Percentiles rank a stretch among this genome's conserved stretches.
Evolutionary conservation across 2,797 vertebrate genomes (phyloP).

Genomic region (Sebastes nivosus): DNA sequence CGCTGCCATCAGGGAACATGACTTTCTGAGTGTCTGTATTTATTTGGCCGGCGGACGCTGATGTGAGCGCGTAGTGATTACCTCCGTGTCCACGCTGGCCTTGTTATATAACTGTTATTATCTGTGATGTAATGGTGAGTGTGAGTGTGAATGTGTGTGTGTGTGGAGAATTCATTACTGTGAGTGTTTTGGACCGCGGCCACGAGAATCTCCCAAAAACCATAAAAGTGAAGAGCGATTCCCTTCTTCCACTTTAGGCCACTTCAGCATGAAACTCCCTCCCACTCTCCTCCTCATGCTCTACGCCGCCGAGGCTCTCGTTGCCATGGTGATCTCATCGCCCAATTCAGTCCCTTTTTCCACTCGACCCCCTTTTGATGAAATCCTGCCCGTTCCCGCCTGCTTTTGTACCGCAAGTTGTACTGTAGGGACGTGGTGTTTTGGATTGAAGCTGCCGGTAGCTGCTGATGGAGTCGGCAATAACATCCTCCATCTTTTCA

Average conservation of each 20-base stretch:
- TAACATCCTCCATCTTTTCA: not conserved
- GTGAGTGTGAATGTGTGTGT: not conserved
- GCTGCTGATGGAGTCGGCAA: not conserved
- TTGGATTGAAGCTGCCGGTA: not conserved
- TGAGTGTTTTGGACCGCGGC: constrained; percentile 34
- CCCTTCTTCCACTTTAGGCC: constrained; percentile 53
- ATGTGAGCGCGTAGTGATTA: constrained; percentile 40
- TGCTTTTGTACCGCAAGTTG: constrained; percentile 14
- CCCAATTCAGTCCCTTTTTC: constrained; percentile 51
- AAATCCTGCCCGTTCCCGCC: constrained; percentile 32
- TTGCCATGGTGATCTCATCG: constrained; percentile 74
- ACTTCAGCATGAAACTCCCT: constrained; percentile 53
- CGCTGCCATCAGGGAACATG: constrained; percentile 42
- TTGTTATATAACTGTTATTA: constrained; percentile 63
- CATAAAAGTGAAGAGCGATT: constrained; percentile 45
- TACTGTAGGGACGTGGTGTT: not conserved
- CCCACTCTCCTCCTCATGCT: constrained; percentile 45
- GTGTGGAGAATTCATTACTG: constrained; percentile 50
- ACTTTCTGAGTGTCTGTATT: constrained; percentile 55
- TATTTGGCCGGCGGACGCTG: constrained; percentile 50
- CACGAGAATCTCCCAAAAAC: constrained; percentile 56
- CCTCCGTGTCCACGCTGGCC: constrained; percentile 16
- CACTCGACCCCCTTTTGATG: constrained; percentile 57
- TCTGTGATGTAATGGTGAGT: constrained; percentile 53
- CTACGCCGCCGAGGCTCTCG: constrained; percentile 57